Evolutionary conservation across 1,140 invertebrate species (phyloP).

Genomic region (Drosophila lowei): DNA sequence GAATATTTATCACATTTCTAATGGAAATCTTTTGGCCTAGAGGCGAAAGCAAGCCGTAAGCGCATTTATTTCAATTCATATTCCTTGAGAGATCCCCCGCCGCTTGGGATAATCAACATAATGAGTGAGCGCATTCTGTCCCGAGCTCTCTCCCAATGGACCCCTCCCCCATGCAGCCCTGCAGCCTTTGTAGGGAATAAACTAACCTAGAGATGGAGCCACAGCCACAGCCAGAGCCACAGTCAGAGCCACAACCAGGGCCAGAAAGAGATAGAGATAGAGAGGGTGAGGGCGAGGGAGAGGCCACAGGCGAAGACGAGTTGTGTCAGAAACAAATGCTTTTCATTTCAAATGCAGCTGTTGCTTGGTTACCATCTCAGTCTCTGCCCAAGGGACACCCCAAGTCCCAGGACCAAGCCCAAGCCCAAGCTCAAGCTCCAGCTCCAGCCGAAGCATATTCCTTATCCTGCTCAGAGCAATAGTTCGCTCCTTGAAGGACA

Average conservation of each 20-base stretch:
- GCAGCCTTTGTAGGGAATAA: constrained; percentile 31
- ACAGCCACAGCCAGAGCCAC: neutral
- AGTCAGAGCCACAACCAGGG: neutral
- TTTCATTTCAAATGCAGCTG: constrained; percentile 81
- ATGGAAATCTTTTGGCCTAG: constrained; percentile 54
- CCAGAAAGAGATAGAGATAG: no score
- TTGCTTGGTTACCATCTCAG: constrained; percentile 61
- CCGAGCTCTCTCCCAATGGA: constrained; percentile 66
- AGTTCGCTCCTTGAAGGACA: constrained; percentile 65
- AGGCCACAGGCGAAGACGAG: constrained; percentile 64
- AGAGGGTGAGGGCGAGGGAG: neutral
- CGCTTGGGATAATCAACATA: constrained; percentile 78
- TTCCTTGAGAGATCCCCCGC: constrained; percentile 57
- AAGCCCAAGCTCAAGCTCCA: no score
- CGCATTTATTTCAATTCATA: constrained; percentile 81
- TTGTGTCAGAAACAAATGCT: constrained; percentile 81
- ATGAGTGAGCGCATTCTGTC: constrained; percentile 76
- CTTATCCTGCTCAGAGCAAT: constrained; percentile 44
- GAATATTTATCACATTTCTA: constrained; percentile 75
- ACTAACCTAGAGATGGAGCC: constrained; percentile 20
- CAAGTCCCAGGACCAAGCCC: no score
- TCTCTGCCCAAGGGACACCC: constrained; percentile 44
- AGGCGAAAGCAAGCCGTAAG: constrained; percentile 56
- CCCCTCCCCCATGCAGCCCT: constrained; percentile 17
- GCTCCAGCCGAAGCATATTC: constrained; percentile 16